A percentile compares a stretch with the other conserved stretches of the same genome.
phyloP scores from a whole-genome alignment of 2,888 invertebrate species.

The Phengaris alcon region DNA sequence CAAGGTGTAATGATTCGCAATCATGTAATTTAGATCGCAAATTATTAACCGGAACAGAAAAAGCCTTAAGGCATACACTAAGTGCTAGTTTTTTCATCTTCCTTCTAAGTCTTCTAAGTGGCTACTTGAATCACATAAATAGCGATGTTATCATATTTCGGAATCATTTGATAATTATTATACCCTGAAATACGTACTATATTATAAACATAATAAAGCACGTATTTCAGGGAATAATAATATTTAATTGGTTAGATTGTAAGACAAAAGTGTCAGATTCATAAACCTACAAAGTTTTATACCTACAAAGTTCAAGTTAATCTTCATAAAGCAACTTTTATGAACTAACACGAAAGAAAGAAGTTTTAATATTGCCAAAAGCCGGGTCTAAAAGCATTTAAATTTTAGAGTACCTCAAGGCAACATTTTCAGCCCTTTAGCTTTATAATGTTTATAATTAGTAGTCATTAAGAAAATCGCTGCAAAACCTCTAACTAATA shows the following conservation, averaged over 20 bases:
- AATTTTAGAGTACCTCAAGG: conserved; percentile 3
- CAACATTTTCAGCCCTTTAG: background rate
- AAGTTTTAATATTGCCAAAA: background rate
- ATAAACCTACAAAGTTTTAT: no score
- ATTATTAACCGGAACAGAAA: conserved; percentile 20
- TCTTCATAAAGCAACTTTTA: no score
- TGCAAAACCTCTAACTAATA: background rate
- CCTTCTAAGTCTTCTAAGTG: background rate
- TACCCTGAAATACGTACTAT: background rate
- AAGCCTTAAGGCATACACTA: background rate
- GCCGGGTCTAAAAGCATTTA: background rate
- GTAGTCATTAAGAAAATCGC: background rate
- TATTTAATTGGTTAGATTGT: no score
- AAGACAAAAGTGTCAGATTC: no score
- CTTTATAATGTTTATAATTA: background rate
- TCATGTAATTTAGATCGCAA: conserved; percentile 20
- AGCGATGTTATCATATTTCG: background rate
- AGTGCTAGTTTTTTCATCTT: conserved; percentile 2
- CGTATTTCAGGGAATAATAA: no score
- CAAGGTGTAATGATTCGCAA: conserved; percentile 23
- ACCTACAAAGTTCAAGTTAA: no score
- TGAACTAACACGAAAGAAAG: no score
- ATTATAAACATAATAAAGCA: no score
- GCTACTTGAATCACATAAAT: background rate
- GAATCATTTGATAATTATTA: background rate